Conservation (phyloP, 1,140 invertebrate genomes). For the Planococcus citri region DNA sequence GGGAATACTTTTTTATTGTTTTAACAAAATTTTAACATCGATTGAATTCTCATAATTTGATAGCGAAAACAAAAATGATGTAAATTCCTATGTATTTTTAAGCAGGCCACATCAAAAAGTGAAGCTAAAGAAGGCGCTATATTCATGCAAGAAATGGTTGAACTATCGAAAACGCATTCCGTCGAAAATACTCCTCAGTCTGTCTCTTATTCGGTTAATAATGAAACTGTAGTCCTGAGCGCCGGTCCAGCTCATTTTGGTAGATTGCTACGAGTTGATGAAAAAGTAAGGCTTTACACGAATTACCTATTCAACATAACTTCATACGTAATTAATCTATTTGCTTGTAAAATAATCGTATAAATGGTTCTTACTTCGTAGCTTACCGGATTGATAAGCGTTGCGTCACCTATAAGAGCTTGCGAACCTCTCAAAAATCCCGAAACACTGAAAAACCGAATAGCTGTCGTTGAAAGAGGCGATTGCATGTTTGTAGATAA, state of each 20-base stretch:
- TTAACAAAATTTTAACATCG: too few species aligned
- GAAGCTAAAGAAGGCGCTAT: slow-evolving; percentile 83
- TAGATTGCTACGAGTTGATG: slow-evolving; percentile 47
- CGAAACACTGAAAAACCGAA: slow-evolving; percentile 51
- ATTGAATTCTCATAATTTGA: too few species aligned
- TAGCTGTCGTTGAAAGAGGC: slow-evolving; percentile 73
- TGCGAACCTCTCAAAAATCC: slow-evolving; percentile 54
- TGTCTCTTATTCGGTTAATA: slow-evolving; percentile 26
- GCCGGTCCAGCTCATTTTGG: slow-evolving; percentile 92
- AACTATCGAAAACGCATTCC: slow-evolving; percentile 63
- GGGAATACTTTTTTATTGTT: too few species aligned
- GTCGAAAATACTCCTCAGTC: slow-evolving; percentile 32
- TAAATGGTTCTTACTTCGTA: slow-evolving; percentile 27
- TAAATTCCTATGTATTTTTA: slow-evolving; percentile 13
- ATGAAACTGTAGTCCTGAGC: slow-evolving; percentile 39
- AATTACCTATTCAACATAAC: not conserved
- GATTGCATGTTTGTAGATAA: slow-evolving; percentile 95
- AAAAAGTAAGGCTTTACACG: slow-evolving; percentile 34
- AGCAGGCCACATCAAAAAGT: slow-evolving; percentile 65
- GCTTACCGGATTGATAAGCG: slow-evolving; percentile 46
- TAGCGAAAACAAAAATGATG: too few species aligned
- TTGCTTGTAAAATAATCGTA: not conserved
- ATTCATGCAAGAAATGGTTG: slow-evolving; percentile 96
- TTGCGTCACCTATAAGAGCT: slow-evolving; percentile 52
- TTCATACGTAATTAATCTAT: not conserved